Base-by-base conservation (phyloP, 2,113 vertebrate genomes). In the Limnothrissa miodon region DNA sequence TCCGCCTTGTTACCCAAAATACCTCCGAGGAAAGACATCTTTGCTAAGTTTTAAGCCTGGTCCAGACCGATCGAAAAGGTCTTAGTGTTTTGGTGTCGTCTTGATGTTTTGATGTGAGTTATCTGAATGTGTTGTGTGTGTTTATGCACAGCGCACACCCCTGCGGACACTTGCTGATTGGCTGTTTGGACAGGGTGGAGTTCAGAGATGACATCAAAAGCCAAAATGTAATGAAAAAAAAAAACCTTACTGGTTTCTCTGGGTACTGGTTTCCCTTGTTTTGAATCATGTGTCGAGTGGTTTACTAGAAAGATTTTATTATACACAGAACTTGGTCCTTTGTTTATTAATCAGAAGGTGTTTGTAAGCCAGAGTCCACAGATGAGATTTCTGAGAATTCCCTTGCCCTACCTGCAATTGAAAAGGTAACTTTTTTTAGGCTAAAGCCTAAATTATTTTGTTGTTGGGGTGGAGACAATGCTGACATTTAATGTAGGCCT, bases 21-120 rank as follows among this genome's bases (percentile, higher is more conserved):
- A 9, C 80, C 80, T 7, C 62, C 33, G 13, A 89, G 36, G 39
- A 85, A 39, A 83, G 87, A 83, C 89, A 86, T 90, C 79, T 83
- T 83, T 85, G 39, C 45, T 1, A 70, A 39, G 86, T 39, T 42
- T 79, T 25, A 10, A 83, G 11, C 83, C 66, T 10, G 19, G 79
- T 46, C 45, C n/a, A n/a, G n/a, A n/a, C n/a, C n/a, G n/a, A n/a
- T n/a, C n/a, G n/a, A n/a, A n/a, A n/a, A n/a, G n/a, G n/a, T n/a
- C n/a, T n/a, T n/a, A n/a, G n/a, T n/a, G 45, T 84, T 42, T 6
- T 6, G 13, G 29, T 19, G 21, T 23, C 36, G 83, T 78, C 39
- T 81, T 1, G 36, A 33, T 74, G 66, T 74, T 74, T 74, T 74
- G 66, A 13, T 74, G n/a, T 36, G 66, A 74, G 66, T 74, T 39